Evolutionary conservation across 2,888 invertebrate genomes (phyloP).

Genomic region (Ptilodon capucinus): DNA sequence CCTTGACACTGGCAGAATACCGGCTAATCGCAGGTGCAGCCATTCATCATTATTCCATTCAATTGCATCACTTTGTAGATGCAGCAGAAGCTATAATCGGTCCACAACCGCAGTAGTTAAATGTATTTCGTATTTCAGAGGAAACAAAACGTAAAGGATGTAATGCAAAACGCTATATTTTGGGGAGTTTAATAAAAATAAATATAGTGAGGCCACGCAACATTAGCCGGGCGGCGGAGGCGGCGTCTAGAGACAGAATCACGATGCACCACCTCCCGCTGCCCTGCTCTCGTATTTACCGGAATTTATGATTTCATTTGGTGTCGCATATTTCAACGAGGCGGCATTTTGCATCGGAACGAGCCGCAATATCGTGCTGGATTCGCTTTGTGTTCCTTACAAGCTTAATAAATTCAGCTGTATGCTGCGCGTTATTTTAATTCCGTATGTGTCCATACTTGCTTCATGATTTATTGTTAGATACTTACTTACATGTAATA

Average conservation of each 20-base stretch:
- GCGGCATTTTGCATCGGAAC: slow-evolving; percentile 67
- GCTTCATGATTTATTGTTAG: slow-evolving; percentile 12
- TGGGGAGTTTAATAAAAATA: slow-evolving; percentile 20
- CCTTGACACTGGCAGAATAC: too few relatives aligned
- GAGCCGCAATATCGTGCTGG: slow-evolving; percentile 60
- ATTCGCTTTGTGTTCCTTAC: slow-evolving; percentile 52
- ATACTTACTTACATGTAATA: not conserved
- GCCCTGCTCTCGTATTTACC: slow-evolving; percentile 56
- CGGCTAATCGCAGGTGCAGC: too few relatives aligned
- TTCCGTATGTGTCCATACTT: slow-evolving; percentile 28
- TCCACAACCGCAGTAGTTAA: too few relatives aligned
- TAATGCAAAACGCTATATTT: slow-evolving; percentile 2
- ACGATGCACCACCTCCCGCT: slow-evolving; percentile 42
- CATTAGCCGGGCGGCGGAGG: slow-evolving; percentile 4
- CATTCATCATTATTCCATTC: too few relatives aligned
- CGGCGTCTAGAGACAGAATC: slow-evolving; percentile 33
- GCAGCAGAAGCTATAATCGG: too few relatives aligned
- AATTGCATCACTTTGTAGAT: too few relatives aligned
- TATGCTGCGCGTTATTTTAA: slow-evolving; percentile 34
- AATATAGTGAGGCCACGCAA: slow-evolving; percentile 6
- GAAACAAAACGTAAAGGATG: not conserved
- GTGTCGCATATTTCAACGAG: slow-evolving; percentile 71
- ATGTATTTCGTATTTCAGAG: not conserved
- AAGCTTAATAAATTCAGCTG: slow-evolving; percentile 43
- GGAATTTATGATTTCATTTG: slow-evolving; percentile 78